Evolutionary conservation across 2,113 vertebrate species (phyloP).

Genomic region (Chamaetylas fuelleborni): DNA sequence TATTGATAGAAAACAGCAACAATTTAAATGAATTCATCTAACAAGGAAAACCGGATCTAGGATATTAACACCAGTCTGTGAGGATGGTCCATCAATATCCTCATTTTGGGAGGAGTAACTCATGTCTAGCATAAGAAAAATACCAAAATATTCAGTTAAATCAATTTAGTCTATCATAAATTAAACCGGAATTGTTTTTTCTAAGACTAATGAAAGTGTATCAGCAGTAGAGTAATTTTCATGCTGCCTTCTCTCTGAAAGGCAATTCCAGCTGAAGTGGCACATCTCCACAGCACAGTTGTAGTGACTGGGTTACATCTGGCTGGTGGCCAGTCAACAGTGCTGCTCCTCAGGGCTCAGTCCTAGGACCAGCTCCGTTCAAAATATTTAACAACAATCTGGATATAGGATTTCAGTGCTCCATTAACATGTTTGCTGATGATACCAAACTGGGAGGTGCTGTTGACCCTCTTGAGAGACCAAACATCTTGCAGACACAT

Average conservation of each 20-base stretch:
- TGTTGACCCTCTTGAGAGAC: background rate
- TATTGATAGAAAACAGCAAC: background rate
- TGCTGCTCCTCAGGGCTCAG: background rate
- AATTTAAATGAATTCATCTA: background rate
- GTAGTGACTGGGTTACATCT: background rate
- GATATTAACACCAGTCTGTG: background rate
- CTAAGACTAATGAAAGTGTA: background rate
- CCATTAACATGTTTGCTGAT: background rate
- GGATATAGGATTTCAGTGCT: background rate
- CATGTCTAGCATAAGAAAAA: background rate
- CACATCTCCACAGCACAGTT: background rate
- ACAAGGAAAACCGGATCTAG: background rate
- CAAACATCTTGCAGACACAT: background rate
- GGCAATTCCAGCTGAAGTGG: background rate
- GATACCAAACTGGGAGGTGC: background rate
- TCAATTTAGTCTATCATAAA: background rate
- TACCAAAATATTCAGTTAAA: background rate
- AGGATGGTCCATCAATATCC: background rate
- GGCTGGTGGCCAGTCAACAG: background rate
- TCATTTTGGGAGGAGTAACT: background rate
- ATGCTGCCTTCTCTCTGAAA: background rate
- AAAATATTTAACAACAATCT: background rate
- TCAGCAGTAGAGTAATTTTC: background rate
- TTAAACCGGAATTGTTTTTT: background rate
- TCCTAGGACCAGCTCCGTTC: background rate